Conservation (phyloP, 2,888 invertebrate genomes). For the Venustoraphidia nigricollis region DNA sequence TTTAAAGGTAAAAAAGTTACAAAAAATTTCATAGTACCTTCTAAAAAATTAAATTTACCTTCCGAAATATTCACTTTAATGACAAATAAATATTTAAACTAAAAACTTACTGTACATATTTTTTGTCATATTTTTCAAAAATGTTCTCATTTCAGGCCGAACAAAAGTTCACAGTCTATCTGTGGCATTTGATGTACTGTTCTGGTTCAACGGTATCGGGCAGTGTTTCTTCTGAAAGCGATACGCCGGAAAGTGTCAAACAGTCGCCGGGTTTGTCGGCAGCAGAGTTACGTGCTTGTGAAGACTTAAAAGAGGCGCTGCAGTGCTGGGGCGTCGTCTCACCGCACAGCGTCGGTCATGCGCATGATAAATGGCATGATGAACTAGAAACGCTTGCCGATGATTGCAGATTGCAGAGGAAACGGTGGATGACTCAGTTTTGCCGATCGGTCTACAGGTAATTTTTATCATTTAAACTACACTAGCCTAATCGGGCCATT, state of each 20-base stretch:
- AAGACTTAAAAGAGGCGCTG: conserved; percentile 26
- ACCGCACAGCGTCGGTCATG: conserved; percentile 21
- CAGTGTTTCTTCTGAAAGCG: not conserved
- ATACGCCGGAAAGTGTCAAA: not conserved
- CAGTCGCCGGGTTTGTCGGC: conserved; percentile 24
- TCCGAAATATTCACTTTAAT: too few relatives aligned
- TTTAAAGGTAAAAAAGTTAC: too few relatives aligned
- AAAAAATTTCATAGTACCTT: too few relatives aligned
- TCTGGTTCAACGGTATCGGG: not conserved
- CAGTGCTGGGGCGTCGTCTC: conserved; percentile 24
- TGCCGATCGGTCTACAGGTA: conserved; percentile 22
- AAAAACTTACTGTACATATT: too few relatives aligned
- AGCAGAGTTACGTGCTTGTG: conserved; percentile 25
- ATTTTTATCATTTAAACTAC: not conserved
- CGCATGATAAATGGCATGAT: conserved; percentile 23
- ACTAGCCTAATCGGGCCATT: too few relatives aligned
- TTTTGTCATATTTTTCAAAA: too few relatives aligned
- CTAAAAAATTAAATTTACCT: too few relatives aligned
- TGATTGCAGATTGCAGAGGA: conserved; percentile 22
- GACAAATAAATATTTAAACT: too few relatives aligned
- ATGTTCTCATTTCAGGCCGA: conserved; percentile 20
- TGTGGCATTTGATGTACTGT: conserved; percentile 26
- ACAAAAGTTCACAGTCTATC: conserved; percentile 28
- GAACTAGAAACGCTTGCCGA: conserved; percentile 22
- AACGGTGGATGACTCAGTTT: conserved; percentile 24